A percentile compares a stretch with the other conserved stretches of the same genome.
phyloP scores from a whole-genome alignment of 2,113 vertebrate species.

The Pseudolaguvia tuberculata region DNA sequence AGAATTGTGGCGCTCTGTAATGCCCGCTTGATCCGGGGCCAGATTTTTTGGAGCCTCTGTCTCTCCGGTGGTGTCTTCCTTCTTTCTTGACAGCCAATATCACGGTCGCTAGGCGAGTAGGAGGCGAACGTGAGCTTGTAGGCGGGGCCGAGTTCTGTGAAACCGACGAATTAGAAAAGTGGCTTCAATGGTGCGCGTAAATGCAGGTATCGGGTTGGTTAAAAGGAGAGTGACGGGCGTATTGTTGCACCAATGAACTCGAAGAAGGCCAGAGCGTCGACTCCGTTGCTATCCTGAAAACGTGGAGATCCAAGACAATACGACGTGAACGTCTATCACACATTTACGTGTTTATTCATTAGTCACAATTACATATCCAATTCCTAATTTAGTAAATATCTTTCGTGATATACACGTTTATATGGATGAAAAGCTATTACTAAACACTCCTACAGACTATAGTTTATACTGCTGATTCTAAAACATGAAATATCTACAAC shows the following conservation, averaged over 20 bases:
- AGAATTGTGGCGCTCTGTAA: conserved; percentile 24
- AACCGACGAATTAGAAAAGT: conserved; percentile 54
- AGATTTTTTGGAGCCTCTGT: conserved; percentile 55
- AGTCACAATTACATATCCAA: not conserved
- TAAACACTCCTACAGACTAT: not conserved
- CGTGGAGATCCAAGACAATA: conserved; percentile 66
- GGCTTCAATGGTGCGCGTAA: conserved; percentile 55
- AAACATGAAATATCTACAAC: not conserved
- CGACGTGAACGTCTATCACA: conserved; percentile 35
- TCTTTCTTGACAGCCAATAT: conserved; percentile 66
- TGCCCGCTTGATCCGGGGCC: conserved; percentile 40
- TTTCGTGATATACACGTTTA: conserved; percentile 16
- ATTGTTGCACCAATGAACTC: conserved; percentile 55
- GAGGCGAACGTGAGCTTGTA: conserved; percentile 51
- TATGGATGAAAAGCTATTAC: not conserved
- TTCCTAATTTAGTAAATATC: not conserved
- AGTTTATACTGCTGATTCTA: not conserved
- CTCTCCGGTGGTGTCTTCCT: conserved; percentile 52
- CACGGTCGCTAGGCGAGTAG: conserved; percentile 57
- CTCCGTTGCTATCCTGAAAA: conserved; percentile 64
- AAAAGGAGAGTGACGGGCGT: conserved; percentile 55
- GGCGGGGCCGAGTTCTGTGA: conserved; percentile 57
- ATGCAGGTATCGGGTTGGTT: conserved; percentile 34
- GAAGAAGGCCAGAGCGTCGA: conserved; percentile 12
- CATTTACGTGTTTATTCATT: not conserved